Base-by-base conservation (phyloP, 1,140 invertebrate species). In the Pseudoatta argentina region DNA sequence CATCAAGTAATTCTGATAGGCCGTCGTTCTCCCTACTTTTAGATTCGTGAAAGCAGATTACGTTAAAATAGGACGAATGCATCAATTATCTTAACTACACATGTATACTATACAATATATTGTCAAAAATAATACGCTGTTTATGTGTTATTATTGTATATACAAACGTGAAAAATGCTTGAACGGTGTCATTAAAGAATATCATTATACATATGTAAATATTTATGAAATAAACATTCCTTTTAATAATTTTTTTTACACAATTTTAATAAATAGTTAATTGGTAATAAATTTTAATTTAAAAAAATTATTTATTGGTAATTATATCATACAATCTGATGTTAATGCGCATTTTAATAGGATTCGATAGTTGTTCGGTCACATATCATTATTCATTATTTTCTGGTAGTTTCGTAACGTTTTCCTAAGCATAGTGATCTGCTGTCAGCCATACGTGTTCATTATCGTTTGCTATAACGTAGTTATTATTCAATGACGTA, bases 401-500 rank as follows among this genome's bases (percentile, higher is more conserved):
- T 73, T 83, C 55, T 63, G 14, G 24, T 75, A 63, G 69, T 83
- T 83, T 83, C 79, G 69, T 75, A 83, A 83, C 55, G 1, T 63
- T 73, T 73, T 0, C 24, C n/a, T 63, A 61, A 83, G 59, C 69
- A 83, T 75, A 75, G 39, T 21, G 24, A 61, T 83, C n/a, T 21
- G 8, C 69, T 75, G 18, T 73, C 55, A 69, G 21, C 3, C 77
- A 30, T 34, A 67, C 63, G 27, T n/a, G 18, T 51, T 75, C 55
- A 83, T 83, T 75, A 83, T 24, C 39, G 63, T 57, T 51, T 61
- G 18, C 69, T 69, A 34, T 39, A n/a, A 16, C 27, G 39, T 34
- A 34, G n/a, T 73, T 83, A 75, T 83, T 83, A 83, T 73, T 63
- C 69, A 75, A 83, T 83, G 73, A 63, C 44, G 27, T 75, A 55